Conservation (phyloP, 2,888 invertebrate genomes). For the Rhimphoctona megacephalus region DNA sequence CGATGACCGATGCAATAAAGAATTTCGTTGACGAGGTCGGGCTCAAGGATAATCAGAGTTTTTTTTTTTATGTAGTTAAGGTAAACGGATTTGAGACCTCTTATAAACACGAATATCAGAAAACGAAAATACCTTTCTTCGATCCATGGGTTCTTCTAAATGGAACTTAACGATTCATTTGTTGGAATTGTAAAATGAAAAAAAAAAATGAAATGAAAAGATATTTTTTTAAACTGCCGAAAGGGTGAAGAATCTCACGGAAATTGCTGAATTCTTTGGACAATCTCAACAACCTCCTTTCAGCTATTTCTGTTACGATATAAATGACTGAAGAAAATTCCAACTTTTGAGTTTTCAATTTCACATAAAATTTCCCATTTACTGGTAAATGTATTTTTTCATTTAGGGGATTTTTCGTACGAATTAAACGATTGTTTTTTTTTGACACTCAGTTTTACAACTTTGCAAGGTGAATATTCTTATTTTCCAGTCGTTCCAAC, state of each 20-base stretch:
- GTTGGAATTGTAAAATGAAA: neutral
- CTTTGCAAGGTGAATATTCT: neutral
- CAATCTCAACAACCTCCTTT: neutral
- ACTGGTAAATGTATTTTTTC: neutral
- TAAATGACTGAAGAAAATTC: neutral
- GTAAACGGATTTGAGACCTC: slow-evolving; percentile 34
- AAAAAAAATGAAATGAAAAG: neutral
- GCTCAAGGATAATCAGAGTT: slow-evolving; percentile 63
- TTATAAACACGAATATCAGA: neutral
- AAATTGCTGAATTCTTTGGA: neutral
- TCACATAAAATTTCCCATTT: neutral
- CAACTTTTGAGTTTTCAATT: neutral
- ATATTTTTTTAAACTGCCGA: neutral
- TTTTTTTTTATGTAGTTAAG: slow-evolving; percentile 49
- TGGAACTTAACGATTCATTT: neutral
- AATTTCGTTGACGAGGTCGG: slow-evolving; percentile 58
- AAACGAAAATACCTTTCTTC: neutral
- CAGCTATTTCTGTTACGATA: neutral
- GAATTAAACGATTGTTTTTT: neutral
- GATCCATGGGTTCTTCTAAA: neutral
- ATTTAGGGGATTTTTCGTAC: neutral
- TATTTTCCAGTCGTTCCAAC: neutral
- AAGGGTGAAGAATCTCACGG: neutral
- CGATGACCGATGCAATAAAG: slow-evolving; percentile 42
- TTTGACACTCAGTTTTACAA: neutral